These are phyloP conservation scores for Bergia sp. DNA, from an alignment of 92 coral and sea anemone species.

Conservation along the genomic window DNA sequence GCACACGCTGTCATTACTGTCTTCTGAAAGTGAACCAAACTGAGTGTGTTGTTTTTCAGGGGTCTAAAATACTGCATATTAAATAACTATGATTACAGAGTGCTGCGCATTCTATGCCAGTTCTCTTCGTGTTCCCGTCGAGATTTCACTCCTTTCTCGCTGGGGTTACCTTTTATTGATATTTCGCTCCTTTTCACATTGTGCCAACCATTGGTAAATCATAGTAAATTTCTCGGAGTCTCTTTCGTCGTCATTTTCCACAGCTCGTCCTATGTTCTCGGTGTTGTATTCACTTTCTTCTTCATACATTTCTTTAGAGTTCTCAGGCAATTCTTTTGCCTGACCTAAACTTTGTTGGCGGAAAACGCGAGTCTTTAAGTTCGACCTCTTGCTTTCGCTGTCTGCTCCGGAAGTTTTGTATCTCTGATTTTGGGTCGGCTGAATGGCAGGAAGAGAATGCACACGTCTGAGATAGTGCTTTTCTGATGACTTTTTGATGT, in stretches of 20 bases:
- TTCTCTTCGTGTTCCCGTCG: not conserved
- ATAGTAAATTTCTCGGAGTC: conserved; percentile 10
- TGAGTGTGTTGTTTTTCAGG: not conserved
- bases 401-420: conserved; percentile 37
- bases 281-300: not conserved
- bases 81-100: not conserved
- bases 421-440: not conserved
- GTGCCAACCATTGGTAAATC: conserved; percentile 38
- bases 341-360: conserved; percentile 27
- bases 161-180: not conserved
- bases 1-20: not conserved
- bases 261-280: not conserved
- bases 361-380: not conserved
- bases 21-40: not conserved
- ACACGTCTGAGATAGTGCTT: conserved; percentile 22
- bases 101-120: not conserved
- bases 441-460: conserved; percentile 39
- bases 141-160: not conserved
- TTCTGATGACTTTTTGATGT: conserved; percentile 11
- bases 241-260: not conserved
- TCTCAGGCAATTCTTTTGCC: not conserved
- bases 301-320: conserved; percentile 3
- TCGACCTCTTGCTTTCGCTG: conserved; percentile 2
- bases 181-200: conserved; percentile 20
- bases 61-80: not conserved